Evolutionary conservation across 2,888 invertebrate genomes (phyloP).

Genomic region (Galeopsomyia nigrocyanea): DNA sequence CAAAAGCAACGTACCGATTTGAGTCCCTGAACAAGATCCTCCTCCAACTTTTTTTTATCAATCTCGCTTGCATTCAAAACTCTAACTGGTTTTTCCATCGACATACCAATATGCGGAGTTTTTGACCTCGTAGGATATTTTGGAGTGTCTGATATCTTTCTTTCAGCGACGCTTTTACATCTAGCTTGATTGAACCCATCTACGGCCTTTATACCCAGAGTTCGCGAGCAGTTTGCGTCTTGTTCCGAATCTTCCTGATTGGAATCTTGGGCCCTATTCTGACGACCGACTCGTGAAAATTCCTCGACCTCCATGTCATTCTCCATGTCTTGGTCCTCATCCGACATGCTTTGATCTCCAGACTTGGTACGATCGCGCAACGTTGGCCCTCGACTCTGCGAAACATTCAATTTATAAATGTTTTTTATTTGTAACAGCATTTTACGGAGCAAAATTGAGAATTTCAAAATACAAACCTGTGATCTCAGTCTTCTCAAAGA

Average conservation of each 20-base stretch:
- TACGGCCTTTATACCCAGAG: too few species aligned
- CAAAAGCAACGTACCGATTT: too few species aligned
- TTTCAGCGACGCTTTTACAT: too few species aligned
- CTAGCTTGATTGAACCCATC: too few species aligned
- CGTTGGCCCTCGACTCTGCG: slow-evolving; percentile 24
- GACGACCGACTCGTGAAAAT: slow-evolving; percentile 13
- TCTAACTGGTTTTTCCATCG: too few species aligned
- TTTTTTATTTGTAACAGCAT: slow-evolving; percentile 3
- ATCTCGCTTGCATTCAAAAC: too few species aligned
- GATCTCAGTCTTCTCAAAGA: neutral
- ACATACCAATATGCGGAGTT: too few species aligned
- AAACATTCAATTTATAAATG: neutral
- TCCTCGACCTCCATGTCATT: slow-evolving; percentile 38
- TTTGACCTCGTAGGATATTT: too few species aligned
- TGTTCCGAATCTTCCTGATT: neutral
- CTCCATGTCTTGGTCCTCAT: slow-evolving; percentile 22
- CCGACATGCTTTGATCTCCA: neutral
- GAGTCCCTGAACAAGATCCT: too few species aligned
- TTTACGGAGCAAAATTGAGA: neutral
- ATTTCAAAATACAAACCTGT: slow-evolving; percentile 21
- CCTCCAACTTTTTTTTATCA: too few species aligned
- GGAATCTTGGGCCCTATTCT: neutral
- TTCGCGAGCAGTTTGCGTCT: too few species aligned
- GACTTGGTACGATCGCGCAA: neutral
- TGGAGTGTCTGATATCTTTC: too few species aligned